Evolutionary conservation across 2,113 vertebrate genomes (phyloP), one percentile per base, ranked within the genome.

Genomic region (Phrynocephalus versicolor): DNA sequence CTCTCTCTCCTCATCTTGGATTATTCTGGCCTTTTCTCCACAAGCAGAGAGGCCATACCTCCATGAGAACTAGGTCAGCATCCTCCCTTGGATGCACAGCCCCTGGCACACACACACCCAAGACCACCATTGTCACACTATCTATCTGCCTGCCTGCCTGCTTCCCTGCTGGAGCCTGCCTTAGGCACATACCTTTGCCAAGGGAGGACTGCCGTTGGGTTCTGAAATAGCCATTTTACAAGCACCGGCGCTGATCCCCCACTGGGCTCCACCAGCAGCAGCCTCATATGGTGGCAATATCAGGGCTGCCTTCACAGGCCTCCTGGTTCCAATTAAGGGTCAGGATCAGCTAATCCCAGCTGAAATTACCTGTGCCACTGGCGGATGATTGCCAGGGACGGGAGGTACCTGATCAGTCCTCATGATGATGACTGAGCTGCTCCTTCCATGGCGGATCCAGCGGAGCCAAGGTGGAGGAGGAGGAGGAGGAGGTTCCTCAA

Each of bases 311-410:
- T 81, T 84, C 88, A 78, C 88, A 81, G 90, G 88, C 88, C 90
- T 94, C 91, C 92, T 93, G 93, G 90, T 91, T 94, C 92, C 92
- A 94, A 92, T 95, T 94, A 95, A 90, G 91, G 89, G 90, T 91
- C 91, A 92, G 88, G 89, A 93, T 94, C 92, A 93, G 91, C 91
- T 94, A 94, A 95, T 94, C 92, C 88, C 90, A 87, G 92, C 90
- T 88, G 94, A 94, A 94, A 94, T 95, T 92, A 95, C 92, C 93
- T 92, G 90, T 94, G 91, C 92, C 94, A 95, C 91, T 83, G 88
- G 93, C 93, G 89, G 83, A 90, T 93, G 93, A 93, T 93, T 94
- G 90, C 84, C 89, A 93, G 88, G n/a, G n/a, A n/a, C n/a, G n/a
- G n/a, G n/a, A n/a, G n/a, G n/a, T n/a, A n/a, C n/a, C n/a, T n/a